phyloP scores from a whole-genome alignment of 2,797 vertebrate genomes.

The Allenopithecus nigroviridis region DNA sequence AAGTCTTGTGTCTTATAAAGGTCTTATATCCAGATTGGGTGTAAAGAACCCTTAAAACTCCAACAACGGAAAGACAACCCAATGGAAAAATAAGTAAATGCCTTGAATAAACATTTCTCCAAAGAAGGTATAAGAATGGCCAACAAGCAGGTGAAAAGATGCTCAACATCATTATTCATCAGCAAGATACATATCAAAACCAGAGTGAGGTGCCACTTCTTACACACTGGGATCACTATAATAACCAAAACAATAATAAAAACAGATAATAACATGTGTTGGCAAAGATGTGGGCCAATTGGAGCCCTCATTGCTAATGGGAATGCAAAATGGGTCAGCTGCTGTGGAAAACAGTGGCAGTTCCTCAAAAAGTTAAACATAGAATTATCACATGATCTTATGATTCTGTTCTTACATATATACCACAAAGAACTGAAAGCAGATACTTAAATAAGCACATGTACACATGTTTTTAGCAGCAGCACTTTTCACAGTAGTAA shows the following conservation, averaged over 20 bases:
- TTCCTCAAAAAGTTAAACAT: background rate
- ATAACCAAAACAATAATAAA: background rate
- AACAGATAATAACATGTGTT: background rate
- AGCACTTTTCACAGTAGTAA: background rate
- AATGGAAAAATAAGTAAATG: background rate
- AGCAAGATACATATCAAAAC: background rate
- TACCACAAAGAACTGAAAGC: background rate
- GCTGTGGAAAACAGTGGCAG: background rate
- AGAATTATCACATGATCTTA: background rate
- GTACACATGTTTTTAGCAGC: background rate
- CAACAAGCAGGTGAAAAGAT: background rate
- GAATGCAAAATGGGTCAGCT: background rate
- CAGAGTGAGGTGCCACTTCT: background rate
- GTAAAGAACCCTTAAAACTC: background rate
- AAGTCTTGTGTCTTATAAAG: background rate
- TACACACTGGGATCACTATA: too few species aligned
- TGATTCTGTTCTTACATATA: background rate
- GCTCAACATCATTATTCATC: background rate
- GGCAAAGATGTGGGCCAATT: too few species aligned
- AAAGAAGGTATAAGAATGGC: background rate
- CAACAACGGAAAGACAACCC: background rate
- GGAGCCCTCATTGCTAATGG: background rate
- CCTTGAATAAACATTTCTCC: background rate
- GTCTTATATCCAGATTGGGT: background rate
- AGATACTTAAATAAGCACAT: background rate